phyloP scores from a whole-genome alignment of 2,113 vertebrate genomes.

The Dolichotis patagonum region DNA sequence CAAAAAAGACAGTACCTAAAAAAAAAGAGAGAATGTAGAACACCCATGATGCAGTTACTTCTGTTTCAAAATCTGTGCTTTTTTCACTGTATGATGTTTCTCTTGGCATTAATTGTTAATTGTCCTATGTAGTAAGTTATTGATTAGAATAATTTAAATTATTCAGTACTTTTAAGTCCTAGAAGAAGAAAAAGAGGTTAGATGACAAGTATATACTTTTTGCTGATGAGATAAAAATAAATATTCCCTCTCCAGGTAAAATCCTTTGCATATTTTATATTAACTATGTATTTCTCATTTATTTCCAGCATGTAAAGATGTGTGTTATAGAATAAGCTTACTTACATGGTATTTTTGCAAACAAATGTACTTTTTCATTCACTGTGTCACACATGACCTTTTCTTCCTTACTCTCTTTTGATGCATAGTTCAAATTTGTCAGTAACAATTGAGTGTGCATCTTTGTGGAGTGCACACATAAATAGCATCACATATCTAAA shows the following conservation, averaged over 20 bases:
- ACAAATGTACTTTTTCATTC: neutral
- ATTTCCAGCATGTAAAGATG: neutral
- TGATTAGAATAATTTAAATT: constrained; percentile 54
- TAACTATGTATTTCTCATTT: neutral
- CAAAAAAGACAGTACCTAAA: neutral
- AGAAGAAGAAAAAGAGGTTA: neutral
- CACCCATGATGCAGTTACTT: neutral
- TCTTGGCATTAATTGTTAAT: constrained; percentile 59
- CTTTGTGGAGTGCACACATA: neutral
- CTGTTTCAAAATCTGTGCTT: neutral
- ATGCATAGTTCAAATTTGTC: neutral
- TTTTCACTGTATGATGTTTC: neutral
- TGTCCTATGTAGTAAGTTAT: neutral
- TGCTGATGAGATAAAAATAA: neutral
- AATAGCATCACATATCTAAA: constrained; percentile 45
- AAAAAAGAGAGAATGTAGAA: neutral
- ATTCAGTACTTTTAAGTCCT: constrained; percentile 14
- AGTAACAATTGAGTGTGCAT: neutral
- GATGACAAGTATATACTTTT: neutral
- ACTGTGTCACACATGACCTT: neutral
- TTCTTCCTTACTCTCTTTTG: neutral
- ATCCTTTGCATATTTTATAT: neutral
- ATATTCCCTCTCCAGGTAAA: neutral
- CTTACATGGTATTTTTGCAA: neutral
- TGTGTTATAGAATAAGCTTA: neutral